Conservation (phyloP, 2,888 invertebrate genomes). For the Epinotia demarniana region DNA sequence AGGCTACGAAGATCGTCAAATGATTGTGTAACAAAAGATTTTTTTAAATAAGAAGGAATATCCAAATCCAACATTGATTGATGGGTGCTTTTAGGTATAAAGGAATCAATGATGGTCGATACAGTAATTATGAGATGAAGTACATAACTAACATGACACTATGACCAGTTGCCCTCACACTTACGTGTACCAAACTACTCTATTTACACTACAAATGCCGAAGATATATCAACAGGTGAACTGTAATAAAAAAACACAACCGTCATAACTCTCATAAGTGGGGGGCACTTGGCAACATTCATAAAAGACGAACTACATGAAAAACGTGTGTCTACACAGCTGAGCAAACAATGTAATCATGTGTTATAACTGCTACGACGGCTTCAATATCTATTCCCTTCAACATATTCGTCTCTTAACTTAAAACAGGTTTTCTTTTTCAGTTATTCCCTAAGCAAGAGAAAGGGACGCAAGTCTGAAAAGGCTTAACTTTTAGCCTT, state of each 20-base stretch:
- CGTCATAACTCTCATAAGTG: neutral
- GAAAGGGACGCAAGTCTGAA: neutral
- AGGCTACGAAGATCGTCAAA: no score
- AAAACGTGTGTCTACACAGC: constrained; percentile 15
- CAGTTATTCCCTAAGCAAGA: neutral
- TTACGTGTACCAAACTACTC: constrained; percentile 3
- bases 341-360: constrained; percentile 15
- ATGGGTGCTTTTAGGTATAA: no score
- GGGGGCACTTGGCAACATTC: constrained; percentile 13
- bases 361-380: neutral
- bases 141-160: neutral
- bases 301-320: constrained; percentile 24
- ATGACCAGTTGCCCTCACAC: neutral
- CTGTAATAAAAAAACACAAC: constrained; percentile 3
- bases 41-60: neutral
- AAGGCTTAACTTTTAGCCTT: neutral
- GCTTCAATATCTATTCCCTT: neutral
- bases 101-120: no score
- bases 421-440: constrained; percentile 9
- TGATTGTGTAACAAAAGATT: no score
- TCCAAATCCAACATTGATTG: no score
- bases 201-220: neutral
- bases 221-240: constrained; percentile 1
- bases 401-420: neutral
- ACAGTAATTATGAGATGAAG: neutral